These are phyloP conservation scores for Sinodicranocentrus sp. DNA, from an alignment of 2,888 invertebrate genomes.

Conservation along the genomic window DNA sequence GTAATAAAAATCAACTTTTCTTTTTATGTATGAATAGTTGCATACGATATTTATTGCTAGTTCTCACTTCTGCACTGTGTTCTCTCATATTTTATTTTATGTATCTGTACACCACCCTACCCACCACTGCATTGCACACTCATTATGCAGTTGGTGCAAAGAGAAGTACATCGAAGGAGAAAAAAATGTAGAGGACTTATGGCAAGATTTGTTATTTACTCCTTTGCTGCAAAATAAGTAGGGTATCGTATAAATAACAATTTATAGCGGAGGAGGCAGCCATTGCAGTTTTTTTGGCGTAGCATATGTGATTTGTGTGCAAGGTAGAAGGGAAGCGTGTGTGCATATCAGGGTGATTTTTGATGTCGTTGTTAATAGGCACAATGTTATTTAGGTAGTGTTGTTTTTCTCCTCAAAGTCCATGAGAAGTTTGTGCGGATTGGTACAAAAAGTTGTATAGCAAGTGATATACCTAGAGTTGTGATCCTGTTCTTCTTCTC, in stretches of 20 bases:
- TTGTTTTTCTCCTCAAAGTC: constrained; percentile 16
- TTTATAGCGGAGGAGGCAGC: too few species aligned
- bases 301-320: too few species aligned
- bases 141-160: neutral
- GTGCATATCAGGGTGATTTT: constrained; percentile 2
- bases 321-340: neutral
- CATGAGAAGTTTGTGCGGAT: constrained; percentile 20
- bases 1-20: constrained; percentile 10
- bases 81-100: neutral
- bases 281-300: too few species aligned
- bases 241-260: too few species aligned
- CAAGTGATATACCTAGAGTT: too few species aligned
- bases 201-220: too few species aligned
- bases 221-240: too few species aligned
- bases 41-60: neutral
- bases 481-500: neutral
- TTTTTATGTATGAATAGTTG: constrained; percentile 13
- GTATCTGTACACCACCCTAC: neutral
- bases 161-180: too few species aligned
- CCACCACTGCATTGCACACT: neutral
- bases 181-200: too few species aligned
- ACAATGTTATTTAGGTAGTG: neutral
- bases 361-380: neutral
- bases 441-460: constrained; percentile 21
- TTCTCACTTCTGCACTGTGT: neutral